phyloP scores from a whole-genome alignment of 2,113 vertebrate species.

The Bubo bubo region DNA sequence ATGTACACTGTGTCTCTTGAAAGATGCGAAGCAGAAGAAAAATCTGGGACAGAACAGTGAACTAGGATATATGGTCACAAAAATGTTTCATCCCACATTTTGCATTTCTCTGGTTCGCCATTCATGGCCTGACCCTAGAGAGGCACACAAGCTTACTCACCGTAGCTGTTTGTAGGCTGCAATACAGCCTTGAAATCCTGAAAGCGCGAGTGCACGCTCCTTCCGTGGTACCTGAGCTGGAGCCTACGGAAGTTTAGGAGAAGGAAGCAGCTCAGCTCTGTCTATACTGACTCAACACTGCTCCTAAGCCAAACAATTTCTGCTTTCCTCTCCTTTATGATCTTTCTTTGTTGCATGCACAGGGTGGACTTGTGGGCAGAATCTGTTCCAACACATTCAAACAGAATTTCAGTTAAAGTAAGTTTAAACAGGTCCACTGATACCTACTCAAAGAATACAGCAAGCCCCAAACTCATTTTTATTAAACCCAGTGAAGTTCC shows the following conservation, averaged over 20 bases:
- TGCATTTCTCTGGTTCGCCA: background rate
- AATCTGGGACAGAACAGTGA: background rate
- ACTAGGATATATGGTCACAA: background rate
- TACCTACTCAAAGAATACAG: background rate
- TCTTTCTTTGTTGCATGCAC: background rate
- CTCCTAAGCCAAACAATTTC: background rate
- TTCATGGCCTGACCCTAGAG: background rate
- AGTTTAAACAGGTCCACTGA: background rate
- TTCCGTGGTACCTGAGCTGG: background rate
- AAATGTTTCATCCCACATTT: background rate
- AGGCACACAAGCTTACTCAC: background rate
- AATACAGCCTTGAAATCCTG: background rate
- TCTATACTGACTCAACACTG: background rate
- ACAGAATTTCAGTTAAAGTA: background rate
- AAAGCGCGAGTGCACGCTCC: background rate
- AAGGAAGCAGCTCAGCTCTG: background rate
- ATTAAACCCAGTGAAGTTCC: background rate
- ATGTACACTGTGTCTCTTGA: background rate
- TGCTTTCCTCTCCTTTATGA: constrained; percentile 15
- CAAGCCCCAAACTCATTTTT: background rate
- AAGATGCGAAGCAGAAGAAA: background rate
- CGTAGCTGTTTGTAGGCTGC: background rate
- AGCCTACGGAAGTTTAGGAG: background rate
- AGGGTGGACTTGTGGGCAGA: background rate
- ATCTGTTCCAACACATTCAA: constrained; percentile 59